Evolutionary conservation across 1,140 invertebrate genomes (phyloP), one percentile per base, ranked within the genome.

Genomic region (Drosophila suzukii): DNA sequence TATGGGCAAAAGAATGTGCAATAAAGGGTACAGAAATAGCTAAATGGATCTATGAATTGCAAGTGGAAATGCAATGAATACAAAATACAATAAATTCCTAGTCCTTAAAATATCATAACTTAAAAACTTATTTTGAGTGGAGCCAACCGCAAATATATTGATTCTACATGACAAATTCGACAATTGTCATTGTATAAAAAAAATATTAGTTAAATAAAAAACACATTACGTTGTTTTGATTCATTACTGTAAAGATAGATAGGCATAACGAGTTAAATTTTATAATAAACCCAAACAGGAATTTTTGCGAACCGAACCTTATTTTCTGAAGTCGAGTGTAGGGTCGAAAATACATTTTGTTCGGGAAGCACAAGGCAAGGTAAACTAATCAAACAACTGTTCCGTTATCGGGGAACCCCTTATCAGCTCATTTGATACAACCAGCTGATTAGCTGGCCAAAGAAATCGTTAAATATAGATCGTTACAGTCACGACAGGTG

Each of bases 361-460:
- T 51, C 17, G 38, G 38, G 20, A 47, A 49, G 10, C 44, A 13
- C 38, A 74, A 47, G 50, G 24, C 34, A 49, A 71, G 53, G 24
- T 47, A n/a, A 55, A 81, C 59, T 61, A 65, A 81, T 81, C 56
- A 74, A 55, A 75, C 65, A 24, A 66, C 57, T 82, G 70, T 82
- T 75, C 41, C 58, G 46, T 82, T 83, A 88, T 86, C 84, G 68
- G 44, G 46, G 13, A 27, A 15, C 38, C 27, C 24, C 57, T 88
- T 86, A 89, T 88, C 75, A 65, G 24, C 49, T 63, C 75, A 75
- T 78, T 70, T 63, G 72, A 86, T 80, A 79, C 60, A 53, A 62
- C 50, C 59, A 62, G 41, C 56, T 86, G 83, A 88, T 82, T 82
- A 83, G 27, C 50, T 24, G 39, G 51, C 24, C 12, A 51, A 65